These are phyloP conservation scores for Rostratula benghalensis DNA, from an alignment of 2,113 vertebrate genomes.

Conservation along the genomic window DNA sequence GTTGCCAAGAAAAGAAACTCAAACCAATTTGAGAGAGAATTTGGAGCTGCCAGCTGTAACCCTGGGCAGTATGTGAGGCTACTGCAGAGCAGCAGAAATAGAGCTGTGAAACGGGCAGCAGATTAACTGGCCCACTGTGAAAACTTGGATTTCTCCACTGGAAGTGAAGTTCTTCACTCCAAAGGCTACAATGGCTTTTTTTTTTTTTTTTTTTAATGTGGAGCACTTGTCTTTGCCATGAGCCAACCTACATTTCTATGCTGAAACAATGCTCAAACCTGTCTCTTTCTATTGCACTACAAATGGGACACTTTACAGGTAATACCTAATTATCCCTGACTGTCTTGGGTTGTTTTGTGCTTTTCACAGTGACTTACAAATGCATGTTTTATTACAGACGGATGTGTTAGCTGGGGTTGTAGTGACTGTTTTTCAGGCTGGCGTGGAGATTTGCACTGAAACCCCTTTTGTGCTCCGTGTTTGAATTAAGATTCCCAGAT, in stretches of 20 bases:
- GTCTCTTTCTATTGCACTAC: not conserved
- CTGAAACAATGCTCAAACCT: not conserved
- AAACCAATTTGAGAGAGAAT: not conserved
- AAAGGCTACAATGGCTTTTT: not conserved
- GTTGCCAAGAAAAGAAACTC: not conserved
- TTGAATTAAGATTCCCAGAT: not conserved
- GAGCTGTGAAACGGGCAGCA: not conserved
- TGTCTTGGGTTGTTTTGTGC: not conserved
- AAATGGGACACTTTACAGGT: not conserved
- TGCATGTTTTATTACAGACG: accelerated
- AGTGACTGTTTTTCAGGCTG: not conserved
- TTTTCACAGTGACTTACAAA: not conserved
- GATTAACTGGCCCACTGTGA: not conserved
- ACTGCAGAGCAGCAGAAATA: not conserved
- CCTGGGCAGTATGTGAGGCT: not conserved
- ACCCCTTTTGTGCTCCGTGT: not conserved
- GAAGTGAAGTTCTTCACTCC: not conserved
- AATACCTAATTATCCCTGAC: not conserved
- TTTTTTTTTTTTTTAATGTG: not conserved
- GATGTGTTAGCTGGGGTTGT: not conserved
- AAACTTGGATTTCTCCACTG: not conserved
- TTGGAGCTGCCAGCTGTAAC: not conserved
- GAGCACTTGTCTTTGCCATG: not conserved
- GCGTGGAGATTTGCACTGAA: not conserved
- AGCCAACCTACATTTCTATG: not conserved